Conservation (phyloP, 23 tunicate genomes). For the Clavelina lepadiformis region DNA sequence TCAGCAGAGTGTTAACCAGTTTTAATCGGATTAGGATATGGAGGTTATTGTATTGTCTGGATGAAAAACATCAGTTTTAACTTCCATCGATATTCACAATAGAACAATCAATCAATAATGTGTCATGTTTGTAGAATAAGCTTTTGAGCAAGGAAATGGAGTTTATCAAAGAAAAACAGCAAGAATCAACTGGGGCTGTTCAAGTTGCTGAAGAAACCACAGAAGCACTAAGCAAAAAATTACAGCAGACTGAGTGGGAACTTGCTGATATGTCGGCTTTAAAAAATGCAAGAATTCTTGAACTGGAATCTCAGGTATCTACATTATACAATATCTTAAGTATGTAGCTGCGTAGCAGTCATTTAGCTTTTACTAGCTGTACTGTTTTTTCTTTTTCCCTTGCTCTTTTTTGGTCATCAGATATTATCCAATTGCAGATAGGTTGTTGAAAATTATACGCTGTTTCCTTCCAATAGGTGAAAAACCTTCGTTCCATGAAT, state of each 20-base stretch:
- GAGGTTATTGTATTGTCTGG: no score
- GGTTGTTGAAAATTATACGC: no score
- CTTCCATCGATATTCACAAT: no score
- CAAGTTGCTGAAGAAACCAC: conserved; percentile 13
- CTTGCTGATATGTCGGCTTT: conserved; percentile 36
- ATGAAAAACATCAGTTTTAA: no score
- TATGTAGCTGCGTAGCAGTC: no score
- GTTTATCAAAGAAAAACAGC: conserved; percentile 5
- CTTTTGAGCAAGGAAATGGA: conserved; percentile 53
- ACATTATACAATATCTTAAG: neutral
- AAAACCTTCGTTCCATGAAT: conserved; percentile 11
- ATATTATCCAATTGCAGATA: no score
- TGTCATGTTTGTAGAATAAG: conserved; percentile 40
- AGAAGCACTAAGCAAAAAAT: conserved; percentile 31
- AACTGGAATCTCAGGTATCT: conserved; percentile 57
- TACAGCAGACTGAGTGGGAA: conserved; percentile 56
- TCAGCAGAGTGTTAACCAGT: no score
- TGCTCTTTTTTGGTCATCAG: no score
- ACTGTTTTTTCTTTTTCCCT: no score
- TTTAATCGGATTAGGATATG: no score
- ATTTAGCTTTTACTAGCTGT: no score
- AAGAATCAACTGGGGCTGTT: conserved; percentile 13
- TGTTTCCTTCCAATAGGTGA: no score
- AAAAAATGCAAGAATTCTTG: conserved; percentile 70
- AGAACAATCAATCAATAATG: neutral